A percentile compares a stretch with the other conserved stretches of the same genome.
phyloP scores from a whole-genome alignment of 2,888 invertebrate species.

The Lasioglossum figueresi region DNA sequence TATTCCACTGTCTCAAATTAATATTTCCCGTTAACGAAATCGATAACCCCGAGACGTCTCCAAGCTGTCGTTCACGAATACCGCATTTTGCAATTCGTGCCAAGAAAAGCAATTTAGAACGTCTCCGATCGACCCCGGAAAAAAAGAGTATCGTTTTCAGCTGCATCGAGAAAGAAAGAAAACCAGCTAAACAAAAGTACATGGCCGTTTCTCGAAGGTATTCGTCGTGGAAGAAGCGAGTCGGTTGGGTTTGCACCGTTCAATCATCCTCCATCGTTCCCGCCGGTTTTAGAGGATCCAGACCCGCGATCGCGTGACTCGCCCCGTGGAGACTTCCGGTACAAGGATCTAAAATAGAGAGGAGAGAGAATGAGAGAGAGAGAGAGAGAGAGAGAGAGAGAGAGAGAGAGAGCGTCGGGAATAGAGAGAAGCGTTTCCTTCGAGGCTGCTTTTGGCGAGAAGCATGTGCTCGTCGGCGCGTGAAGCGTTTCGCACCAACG shows the following conservation, averaged over 20 bases:
- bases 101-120: background rate
- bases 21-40: slow-evolving; percentile 1
- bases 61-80: background rate
- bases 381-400: background rate
- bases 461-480: slow-evolving; percentile 42
- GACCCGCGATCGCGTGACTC: slow-evolving; percentile 6
- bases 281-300: background rate
- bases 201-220: background rate
- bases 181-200: background rate
- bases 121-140: background rate
- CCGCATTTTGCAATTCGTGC: background rate
- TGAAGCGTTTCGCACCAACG: slow-evolving; percentile 46
- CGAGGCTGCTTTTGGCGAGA: slow-evolving; percentile 61
- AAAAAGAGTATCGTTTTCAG: background rate
- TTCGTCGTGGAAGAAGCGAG: background rate
- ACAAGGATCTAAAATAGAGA: background rate
- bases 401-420: background rate
- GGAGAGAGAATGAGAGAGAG: background rate
- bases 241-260: background rate
- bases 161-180: background rate
- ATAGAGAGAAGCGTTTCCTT: slow-evolving; percentile 55
- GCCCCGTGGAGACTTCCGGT: background rate
- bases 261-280: background rate
- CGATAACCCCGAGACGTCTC: background rate
- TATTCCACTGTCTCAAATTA: background rate